These are phyloP conservation scores for Xylocopa sonorina DNA, from an alignment of 1,140 invertebrate species.

Conservation along the genomic window DNA sequence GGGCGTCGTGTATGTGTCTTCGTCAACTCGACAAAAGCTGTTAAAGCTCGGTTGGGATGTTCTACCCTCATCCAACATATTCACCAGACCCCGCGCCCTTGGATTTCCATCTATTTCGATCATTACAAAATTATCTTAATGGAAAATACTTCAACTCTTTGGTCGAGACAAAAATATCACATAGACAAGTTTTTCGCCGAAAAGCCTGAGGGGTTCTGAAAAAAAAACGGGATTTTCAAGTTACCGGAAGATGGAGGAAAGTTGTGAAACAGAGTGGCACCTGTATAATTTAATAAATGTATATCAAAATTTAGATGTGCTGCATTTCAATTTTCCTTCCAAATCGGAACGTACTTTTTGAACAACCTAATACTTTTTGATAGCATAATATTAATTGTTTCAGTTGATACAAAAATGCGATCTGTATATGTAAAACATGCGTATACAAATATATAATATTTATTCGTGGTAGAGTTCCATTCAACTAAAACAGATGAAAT, in stretches of 20 bases:
- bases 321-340: no score
- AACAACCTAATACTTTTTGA: no score
- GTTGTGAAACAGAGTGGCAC: neutral
- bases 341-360: no score
- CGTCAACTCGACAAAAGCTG: neutral
- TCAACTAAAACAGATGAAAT: no score
- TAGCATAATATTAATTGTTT: no score
- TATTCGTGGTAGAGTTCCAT: no score
- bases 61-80: neutral
- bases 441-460: no score
- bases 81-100: neutral
- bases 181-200: neutral
- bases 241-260: neutral
- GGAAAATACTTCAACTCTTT: slow-evolving; percentile 1
- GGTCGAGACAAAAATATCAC: neutral
- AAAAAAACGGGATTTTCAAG: neutral
- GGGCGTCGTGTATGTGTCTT: neutral
- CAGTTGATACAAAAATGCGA: no score
- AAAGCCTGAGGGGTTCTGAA: neutral
- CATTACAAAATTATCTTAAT: slow-evolving; percentile 17
- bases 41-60: slow-evolving; percentile 5
- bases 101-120: neutral
- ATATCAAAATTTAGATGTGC: no score
- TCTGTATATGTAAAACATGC: no score
- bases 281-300: neutral